Percentiles rank a stretch among this genome's conserved stretches.
Evolutionary conservation across 1,140 invertebrate species (phyloP).

Genomic region (Pantala flavescens): DNA sequence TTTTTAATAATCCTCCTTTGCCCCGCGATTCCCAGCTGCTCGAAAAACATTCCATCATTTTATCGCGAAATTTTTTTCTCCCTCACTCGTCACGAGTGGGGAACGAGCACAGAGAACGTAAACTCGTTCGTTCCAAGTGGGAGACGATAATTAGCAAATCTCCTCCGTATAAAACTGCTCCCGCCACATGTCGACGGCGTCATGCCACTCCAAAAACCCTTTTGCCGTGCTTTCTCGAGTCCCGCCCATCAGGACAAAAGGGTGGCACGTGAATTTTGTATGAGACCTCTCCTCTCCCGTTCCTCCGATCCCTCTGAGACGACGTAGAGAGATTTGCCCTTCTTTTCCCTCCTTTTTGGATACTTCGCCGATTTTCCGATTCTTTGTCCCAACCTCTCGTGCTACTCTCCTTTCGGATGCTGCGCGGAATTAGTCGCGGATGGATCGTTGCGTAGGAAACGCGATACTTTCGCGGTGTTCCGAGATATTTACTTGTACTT

Average conservation of each 20-base stretch:
- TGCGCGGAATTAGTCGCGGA: no score
- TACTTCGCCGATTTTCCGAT: neutral
- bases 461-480: no score
- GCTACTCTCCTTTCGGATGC: neutral
- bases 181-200: neutral
- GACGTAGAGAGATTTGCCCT: no score
- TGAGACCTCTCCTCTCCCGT: neutral
- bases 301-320: neutral
- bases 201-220: neutral
- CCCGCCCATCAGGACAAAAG: neutral
- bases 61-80: no score
- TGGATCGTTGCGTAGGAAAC: no score
- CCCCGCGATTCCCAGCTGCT: neutral
- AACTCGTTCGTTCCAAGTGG: neutral
- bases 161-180: neutral
- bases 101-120: neutral
- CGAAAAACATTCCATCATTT: neutral
- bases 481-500: no score
- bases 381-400: neutral
- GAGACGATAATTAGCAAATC: neutral
- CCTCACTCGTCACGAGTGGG: no score
- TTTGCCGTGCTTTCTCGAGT: neutral
- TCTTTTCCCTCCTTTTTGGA: neutral
- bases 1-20: no score
- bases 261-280: constrained; percentile 5